Conservation (phyloP, 2,797 vertebrate species). For the Ara ararauna region DNA sequence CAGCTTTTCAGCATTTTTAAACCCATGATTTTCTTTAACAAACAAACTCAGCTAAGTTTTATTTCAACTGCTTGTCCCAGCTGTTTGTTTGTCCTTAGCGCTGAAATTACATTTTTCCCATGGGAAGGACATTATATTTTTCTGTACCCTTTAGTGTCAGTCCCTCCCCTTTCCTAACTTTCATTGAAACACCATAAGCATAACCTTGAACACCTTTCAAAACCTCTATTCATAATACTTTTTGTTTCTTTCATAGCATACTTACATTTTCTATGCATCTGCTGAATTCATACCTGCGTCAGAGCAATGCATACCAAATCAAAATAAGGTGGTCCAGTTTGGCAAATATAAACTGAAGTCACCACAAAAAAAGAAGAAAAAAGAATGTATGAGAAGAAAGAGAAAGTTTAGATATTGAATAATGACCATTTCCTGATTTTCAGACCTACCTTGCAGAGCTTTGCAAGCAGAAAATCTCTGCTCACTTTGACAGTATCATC, state of each 20-base stretch:
- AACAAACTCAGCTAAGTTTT: conserved; percentile 46
- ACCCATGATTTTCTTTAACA: conserved; percentile 38
- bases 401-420: neutral
- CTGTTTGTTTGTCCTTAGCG: conserved; percentile 51
- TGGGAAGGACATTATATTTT: conserved; percentile 21
- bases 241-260: neutral
- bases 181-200: neutral
- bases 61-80: conserved; percentile 47
- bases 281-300: neutral
- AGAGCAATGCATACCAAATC: neutral
- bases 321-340: neutral
- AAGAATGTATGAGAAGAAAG: neutral
- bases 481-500: neutral
- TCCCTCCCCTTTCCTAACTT: neutral
- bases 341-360: neutral
- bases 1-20: conserved; percentile 58
- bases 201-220: conserved; percentile 6
- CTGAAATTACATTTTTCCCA: conserved; percentile 55
- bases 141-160: neutral
- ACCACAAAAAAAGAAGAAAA: neutral
- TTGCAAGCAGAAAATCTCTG: conserved; percentile 10
- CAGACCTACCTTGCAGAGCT: neutral
- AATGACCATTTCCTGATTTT: neutral
- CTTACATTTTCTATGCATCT: neutral
- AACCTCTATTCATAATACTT: neutral